Percentiles rank a stretch among this genome's conserved stretches.
Conservation (phyloP, 2,797 vertebrate genomes). For the Cryptoblepharus egeriae region DNA sequence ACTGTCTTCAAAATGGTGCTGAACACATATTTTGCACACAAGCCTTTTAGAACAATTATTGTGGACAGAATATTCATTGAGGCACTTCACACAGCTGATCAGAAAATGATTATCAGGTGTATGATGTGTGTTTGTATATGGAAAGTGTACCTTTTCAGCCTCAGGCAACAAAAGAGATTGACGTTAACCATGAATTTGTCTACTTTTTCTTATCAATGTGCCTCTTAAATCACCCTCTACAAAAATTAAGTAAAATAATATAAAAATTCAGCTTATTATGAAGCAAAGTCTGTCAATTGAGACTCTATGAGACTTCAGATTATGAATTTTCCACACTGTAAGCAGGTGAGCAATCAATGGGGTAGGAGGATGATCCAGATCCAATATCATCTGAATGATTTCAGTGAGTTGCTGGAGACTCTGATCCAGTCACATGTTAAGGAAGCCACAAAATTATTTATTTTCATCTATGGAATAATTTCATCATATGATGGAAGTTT, state of each 20-base stretch:
- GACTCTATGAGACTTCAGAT: neutral
- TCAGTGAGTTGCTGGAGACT: neutral
- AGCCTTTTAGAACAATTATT: no score
- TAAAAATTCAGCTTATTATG: neutral
- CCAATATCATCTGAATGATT: neutral
- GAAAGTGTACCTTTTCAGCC: neutral
- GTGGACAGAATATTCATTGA: neutral
- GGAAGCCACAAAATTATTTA: neutral
- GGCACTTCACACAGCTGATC: neutral
- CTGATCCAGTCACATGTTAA: neutral
- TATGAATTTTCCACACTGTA: neutral
- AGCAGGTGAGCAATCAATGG: neutral
- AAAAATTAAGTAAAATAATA: neutral
- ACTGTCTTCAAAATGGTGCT: neutral
- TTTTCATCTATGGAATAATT: neutral
- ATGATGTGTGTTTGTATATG: neutral
- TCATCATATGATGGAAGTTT: neutral
- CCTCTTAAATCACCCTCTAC: neutral
- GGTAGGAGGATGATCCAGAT: neutral
- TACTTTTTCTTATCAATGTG: neutral
- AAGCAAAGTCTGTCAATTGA: neutral
- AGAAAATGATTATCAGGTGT: neutral
- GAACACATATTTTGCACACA: neutral
- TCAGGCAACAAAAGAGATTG: neutral
- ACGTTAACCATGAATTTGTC: neutral